Evolutionary conservation across 2,113 vertebrate species (phyloP).

Genomic region (Ginglymostoma cirratum): DNA sequence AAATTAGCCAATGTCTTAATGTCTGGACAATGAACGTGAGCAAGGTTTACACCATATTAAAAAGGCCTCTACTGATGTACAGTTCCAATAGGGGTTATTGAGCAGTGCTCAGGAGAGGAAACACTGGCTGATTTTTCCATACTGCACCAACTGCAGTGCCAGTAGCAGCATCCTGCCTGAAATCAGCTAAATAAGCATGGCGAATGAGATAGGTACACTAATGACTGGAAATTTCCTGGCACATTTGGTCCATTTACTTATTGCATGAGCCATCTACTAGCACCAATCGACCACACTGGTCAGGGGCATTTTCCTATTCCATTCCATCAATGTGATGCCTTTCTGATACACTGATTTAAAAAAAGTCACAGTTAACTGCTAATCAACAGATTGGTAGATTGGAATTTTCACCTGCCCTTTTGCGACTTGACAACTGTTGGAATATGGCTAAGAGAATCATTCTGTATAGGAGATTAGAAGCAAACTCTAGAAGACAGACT

Average conservation of each 20-base stretch:
- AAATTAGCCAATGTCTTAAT: not conserved
- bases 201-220: not conserved
- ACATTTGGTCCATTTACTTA: not conserved
- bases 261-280: not conserved
- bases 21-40: not conserved
- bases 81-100: not conserved
- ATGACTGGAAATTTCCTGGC: not conserved
- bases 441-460: not conserved
- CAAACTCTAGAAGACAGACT: not conserved
- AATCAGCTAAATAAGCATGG: not conserved
- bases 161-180: not conserved
- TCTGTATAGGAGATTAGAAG: too few relatives aligned
- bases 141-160: not conserved
- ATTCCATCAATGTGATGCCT: not conserved
- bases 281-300: not conserved
- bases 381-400: not conserved
- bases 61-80: not conserved
- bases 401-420: not conserved
- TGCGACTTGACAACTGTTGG: not conserved
- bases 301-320: not conserved
- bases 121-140: not conserved
- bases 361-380: not conserved
- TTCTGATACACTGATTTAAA: not conserved
- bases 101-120: not conserved
- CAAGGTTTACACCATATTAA: not conserved